Percentiles rank a stretch among this genome's conserved stretches.
Conservation (phyloP, 2,113 vertebrate species). For the Paratilapia polleni region DNA sequence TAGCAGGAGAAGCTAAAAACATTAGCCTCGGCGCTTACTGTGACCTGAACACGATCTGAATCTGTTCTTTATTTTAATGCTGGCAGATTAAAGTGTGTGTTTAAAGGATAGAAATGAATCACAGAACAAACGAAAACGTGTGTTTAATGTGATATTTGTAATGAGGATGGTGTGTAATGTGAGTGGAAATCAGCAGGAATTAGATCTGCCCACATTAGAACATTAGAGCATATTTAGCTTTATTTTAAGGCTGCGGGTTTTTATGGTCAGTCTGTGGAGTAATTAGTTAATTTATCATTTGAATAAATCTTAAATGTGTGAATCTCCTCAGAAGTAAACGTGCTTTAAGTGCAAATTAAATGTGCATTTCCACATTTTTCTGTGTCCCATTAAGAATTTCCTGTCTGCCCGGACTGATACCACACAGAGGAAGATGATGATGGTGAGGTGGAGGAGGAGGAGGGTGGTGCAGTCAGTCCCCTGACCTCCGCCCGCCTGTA, state of each 20-base stretch:
- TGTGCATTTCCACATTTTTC: not conserved
- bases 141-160: not conserved
- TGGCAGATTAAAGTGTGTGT: too few relatives aligned
- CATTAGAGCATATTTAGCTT: not conserved
- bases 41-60: too few relatives aligned
- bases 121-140: too few relatives aligned
- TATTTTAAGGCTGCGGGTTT: not conserved
- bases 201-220: too few relatives aligned
- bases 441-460: not conserved
- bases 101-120: too few relatives aligned
- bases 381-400: not conserved
- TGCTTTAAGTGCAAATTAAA: not conserved
- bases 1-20: constrained; percentile 28
- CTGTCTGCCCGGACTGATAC: not conserved
- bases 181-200: too few relatives aligned
- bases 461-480: not conserved
- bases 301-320: too few relatives aligned
- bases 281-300: too few relatives aligned
- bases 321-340: not conserved
- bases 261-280: too few relatives aligned
- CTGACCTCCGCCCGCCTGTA: constrained; percentile 31
- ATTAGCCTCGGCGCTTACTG: not conserved
- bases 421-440: not conserved
- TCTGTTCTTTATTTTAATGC: too few relatives aligned
- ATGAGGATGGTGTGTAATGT: not conserved